Evolutionary conservation across 2,113 vertebrate genomes (phyloP).

Genomic region (Larimichthys crocea): DNA sequence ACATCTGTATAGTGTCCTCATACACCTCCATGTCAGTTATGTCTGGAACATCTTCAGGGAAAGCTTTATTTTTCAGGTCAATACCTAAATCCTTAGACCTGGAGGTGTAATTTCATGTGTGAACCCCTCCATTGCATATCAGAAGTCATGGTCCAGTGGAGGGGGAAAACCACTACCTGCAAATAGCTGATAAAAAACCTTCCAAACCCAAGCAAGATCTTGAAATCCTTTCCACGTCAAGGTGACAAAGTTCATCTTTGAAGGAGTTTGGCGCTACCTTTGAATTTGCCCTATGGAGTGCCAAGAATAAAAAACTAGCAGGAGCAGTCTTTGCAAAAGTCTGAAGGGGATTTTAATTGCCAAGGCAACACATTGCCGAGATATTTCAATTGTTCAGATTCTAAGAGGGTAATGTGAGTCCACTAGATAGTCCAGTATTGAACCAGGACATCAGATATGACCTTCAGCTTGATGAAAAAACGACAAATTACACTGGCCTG

Average conservation of each 20-base stretch:
- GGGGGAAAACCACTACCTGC: not conserved
- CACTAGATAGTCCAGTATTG: not conserved
- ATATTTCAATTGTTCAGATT: not conserved
- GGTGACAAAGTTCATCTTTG: not conserved
- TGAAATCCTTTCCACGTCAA: not conserved
- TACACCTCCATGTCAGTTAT: not conserved
- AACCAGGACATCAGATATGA: not conserved
- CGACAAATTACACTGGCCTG: not conserved
- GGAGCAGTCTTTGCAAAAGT: not conserved
- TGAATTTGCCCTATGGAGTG: not conserved
- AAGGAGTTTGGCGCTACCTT: not conserved
- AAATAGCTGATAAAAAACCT: constrained; percentile 7
- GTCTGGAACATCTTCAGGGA: not conserved
- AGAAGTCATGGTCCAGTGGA: not conserved
- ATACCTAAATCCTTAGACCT: not conserved
- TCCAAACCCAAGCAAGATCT: not conserved
- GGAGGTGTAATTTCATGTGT: not conserved
- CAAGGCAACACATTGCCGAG: not conserved
- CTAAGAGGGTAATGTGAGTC: constrained; percentile 1
- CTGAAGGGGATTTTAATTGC: not conserved
- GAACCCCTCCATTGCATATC: not conserved
- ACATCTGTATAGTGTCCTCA: not conserved
- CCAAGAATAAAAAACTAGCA: constrained; percentile 16
- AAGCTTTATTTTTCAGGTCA: too few relatives aligned
- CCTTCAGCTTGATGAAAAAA: not conserved